phyloP scores from a whole-genome alignment of 2,113 vertebrate genomes.

The Chamaea fasciata region DNA sequence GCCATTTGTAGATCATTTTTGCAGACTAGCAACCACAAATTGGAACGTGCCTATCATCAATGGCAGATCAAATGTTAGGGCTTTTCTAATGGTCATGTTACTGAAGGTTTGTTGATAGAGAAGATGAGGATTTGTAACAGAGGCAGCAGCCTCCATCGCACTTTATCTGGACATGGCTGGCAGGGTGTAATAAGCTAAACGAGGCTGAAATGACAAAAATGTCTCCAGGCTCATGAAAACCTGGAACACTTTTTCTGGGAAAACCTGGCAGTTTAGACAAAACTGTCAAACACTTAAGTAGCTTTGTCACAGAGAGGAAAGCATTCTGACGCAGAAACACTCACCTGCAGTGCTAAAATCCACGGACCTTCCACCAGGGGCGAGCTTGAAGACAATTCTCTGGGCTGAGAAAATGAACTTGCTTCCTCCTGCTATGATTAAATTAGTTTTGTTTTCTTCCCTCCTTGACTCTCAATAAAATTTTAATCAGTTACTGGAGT shows the following conservation, averaged over 20 bases:
- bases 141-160: background rate
- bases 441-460: background rate
- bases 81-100: background rate
- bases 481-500: background rate
- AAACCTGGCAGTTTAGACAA: constrained; percentile 50
- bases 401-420: background rate
- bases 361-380: background rate
- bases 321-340: background rate
- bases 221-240: constrained; percentile 45
- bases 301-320: constrained; percentile 12
- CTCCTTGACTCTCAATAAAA: background rate
- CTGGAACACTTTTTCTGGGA: constrained; percentile 4
- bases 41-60: constrained; percentile 40
- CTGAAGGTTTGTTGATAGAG: background rate
- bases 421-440: background rate
- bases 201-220: constrained; percentile 61
- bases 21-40: constrained; percentile 32
- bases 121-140: background rate
- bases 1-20: constrained; percentile 61
- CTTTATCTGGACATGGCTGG: constrained; percentile 41
- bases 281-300: constrained; percentile 56
- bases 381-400: background rate
- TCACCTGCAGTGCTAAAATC: constrained; percentile 10
- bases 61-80: constrained; percentile 50
- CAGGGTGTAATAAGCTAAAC: constrained; percentile 52